Conservation (phyloP, 2,113 vertebrate species). For the Brachyhypopomus occidentalis region DNA sequence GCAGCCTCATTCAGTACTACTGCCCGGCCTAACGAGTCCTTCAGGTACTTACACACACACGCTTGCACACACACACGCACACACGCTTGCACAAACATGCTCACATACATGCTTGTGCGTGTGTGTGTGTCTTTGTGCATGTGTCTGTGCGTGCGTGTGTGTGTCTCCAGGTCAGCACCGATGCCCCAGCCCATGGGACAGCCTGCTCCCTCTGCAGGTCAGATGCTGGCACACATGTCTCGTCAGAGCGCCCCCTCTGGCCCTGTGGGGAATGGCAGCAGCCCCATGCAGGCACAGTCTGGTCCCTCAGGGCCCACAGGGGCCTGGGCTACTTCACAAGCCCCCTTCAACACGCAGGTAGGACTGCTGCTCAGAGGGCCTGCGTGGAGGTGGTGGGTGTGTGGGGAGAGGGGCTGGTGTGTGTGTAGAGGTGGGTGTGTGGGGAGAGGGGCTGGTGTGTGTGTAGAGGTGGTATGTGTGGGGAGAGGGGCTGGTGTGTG, state of each 20-base stretch:
- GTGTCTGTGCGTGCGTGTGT: neutral
- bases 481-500: too few species aligned
- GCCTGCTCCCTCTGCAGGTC: constrained; percentile 78
- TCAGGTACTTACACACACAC: constrained; percentile 76
- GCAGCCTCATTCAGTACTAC: constrained; percentile 79
- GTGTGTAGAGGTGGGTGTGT: too few species aligned
- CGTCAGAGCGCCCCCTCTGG: constrained; percentile 76
- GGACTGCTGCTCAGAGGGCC: neutral
- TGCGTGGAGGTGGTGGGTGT: too few species aligned
- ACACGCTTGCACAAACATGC: neutral
- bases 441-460: too few species aligned
- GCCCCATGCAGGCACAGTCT: constrained; percentile 60
- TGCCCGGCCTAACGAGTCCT: constrained; percentile 75
- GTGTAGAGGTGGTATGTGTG: too few species aligned
- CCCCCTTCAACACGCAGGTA: constrained; percentile 87
- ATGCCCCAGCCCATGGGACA: constrained; percentile 78
- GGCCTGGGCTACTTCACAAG: constrained; percentile 75
- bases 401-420: too few species aligned
- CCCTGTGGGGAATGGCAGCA: constrained; percentile 62
- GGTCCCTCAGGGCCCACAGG: constrained; percentile 58
- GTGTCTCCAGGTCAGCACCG: constrained; percentile 70
- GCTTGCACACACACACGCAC: neutral
- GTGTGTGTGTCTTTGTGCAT: neutral
- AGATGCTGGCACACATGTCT: constrained; percentile 89
- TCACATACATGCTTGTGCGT: neutral